Conservation (phyloP, 2,113 vertebrate species). For the Nibea albiflora region DNA sequence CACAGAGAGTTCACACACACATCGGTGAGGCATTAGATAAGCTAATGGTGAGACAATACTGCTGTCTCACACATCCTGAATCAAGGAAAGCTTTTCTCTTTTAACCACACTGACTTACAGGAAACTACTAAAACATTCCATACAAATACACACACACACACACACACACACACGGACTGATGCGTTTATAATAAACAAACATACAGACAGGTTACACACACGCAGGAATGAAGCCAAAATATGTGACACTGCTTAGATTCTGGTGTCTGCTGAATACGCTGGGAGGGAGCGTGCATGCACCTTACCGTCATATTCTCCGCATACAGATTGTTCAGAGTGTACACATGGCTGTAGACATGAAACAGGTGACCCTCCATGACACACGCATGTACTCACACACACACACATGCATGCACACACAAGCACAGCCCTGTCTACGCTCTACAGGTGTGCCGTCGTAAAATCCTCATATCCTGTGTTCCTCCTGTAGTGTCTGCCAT, state of each 20-base stretch:
- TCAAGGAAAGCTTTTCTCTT: conserved; percentile 14
- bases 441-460: conserved; percentile 66
- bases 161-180: neutral
- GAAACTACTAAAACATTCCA: conserved; percentile 21
- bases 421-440: conserved; percentile 40
- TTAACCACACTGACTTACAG: conserved; percentile 26
- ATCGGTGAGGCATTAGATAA: conserved; percentile 51
- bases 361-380: conserved; percentile 78
- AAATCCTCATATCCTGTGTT: conserved; percentile 55
- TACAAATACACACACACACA: conserved; percentile 1
- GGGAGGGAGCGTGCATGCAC: conserved; percentile 32
- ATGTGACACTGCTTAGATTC: neutral
- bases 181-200: neutral
- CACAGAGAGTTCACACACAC: conserved; percentile 51
- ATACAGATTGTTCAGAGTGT: conserved; percentile 77
- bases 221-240: conserved; percentile 1
- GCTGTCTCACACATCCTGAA: conserved; percentile 35
- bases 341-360: conserved; percentile 80
- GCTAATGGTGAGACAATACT: conserved; percentile 33
- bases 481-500: conserved; percentile 70
- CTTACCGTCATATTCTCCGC: conserved; percentile 80
- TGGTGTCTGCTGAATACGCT: conserved; percentile 27
- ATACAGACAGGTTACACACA: conserved; percentile 10
- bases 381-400: conserved; percentile 24
- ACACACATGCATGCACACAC: conserved; percentile 52